Evolutionary conservation across 2,113 vertebrate genomes (phyloP).

Genomic region (Hepsetus odoe): DNA sequence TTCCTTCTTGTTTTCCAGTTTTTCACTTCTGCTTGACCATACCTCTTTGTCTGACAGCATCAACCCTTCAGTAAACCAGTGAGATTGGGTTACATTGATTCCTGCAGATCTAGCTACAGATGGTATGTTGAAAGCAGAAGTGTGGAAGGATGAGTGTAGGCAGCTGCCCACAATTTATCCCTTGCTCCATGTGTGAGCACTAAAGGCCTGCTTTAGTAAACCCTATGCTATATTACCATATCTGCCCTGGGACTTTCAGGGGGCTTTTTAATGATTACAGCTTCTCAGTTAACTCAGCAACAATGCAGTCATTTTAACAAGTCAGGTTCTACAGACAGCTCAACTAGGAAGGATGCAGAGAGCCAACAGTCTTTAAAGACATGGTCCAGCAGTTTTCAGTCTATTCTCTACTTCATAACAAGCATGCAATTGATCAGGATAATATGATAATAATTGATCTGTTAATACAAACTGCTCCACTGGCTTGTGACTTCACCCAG

Average conservation of each 20-base stretch:
- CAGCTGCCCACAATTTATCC: conserved; percentile 38
- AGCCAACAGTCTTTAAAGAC: no score
- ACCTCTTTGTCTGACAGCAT: not conserved
- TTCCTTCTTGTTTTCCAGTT: not conserved
- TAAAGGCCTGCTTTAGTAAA: not conserved
- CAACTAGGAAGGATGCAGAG: no score
- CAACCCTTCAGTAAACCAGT: not conserved
- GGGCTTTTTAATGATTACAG: not conserved
- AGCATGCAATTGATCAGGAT: no score
- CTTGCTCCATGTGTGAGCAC: not conserved
- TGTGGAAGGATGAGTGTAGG: conserved; percentile 46
- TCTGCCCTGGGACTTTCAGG: not conserved
- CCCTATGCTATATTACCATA: not conserved
- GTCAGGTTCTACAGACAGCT: no score
- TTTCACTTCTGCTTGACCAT: no score
- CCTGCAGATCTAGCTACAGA: conserved; percentile 23
- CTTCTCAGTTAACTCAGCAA: not conserved
- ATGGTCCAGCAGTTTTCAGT: no score
- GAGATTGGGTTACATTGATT: conserved; percentile 33
- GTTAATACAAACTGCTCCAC: no score
- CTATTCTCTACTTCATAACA: no score
- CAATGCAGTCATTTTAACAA: no score
- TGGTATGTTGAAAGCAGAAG: conserved; percentile 8
- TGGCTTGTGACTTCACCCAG: no score
- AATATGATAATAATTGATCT: no score